Base-by-base conservation (phyloP, 2,113 vertebrate species). In the Proteles cristata region DNA sequence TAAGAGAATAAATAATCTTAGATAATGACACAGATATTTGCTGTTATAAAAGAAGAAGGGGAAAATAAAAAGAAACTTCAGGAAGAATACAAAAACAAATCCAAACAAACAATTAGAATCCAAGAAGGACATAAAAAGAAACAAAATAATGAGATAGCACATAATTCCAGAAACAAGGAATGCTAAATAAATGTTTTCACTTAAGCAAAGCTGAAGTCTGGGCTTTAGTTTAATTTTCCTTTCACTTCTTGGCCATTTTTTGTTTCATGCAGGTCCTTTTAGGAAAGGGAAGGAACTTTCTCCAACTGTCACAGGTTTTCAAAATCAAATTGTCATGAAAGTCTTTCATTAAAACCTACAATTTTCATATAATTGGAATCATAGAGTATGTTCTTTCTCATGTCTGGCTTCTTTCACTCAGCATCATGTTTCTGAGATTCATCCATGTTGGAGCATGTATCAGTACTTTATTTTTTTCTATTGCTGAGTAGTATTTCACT, bases 151-250 rank as follows among this genome's bases (percentile, higher is more conserved):
- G 26, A 73, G 35, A 31, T 35, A 66, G 21, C 85, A 77, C 33
- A 83, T n/a, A 94, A 94, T 96, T 92, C 39, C 65, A 68, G 71
- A 95, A 95, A 95, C 11, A 97, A 92, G 28, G 58, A 81, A 96
- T 63, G 69, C 58, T 71, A 94, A 95, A 61, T 80, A 35, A 69
- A 66, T 76, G 33, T 81, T 77, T 90, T 95, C 79, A 94, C 50
- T 92, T 68, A 31, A 83, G 61, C 93, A 94, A 93, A 93, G 50
- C 23, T 71, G 92, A 93, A 80, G 43, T 84, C 35, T 33, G 68
- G 65, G 71, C 1, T 23, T 84, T 58, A 68, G 55, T 81, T 91
- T 84, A 92, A 43, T 95, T 96, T 88, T 95, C 31, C 39, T 87
- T 95, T n/a, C 35, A 87, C 31, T 48, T 95, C n/a, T 93, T 55